phyloP scores from a whole-genome alignment of 1,140 invertebrate species.

The Scaptomyza graminum region DNA sequence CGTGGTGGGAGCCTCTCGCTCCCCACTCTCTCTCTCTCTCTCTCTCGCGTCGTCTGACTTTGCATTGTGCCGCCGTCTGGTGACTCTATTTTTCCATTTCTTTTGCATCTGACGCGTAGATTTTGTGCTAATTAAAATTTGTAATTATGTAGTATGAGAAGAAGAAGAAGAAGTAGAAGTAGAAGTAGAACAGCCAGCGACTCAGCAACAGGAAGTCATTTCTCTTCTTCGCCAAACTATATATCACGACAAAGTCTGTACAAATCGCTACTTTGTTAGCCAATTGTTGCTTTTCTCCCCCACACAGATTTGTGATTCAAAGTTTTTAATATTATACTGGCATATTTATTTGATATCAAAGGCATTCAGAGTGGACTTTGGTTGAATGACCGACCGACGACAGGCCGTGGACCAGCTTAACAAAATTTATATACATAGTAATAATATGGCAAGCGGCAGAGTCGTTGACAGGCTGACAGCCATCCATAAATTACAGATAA shows the following conservation, averaged over 20 bases:
- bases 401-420: too few relatives aligned
- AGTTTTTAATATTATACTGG: too few relatives aligned
- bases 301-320: too few relatives aligned
- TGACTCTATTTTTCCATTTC: slow-evolving; percentile 20
- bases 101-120: slow-evolving; percentile 38
- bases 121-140: slow-evolving; percentile 49
- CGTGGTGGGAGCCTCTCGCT: not conserved
- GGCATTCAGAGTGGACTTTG: too few relatives aligned
- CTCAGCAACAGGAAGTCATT: slow-evolving; percentile 30
- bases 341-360: too few relatives aligned
- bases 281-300: too few relatives aligned
- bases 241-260: not conserved
- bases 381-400: too few relatives aligned
- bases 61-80: slow-evolving; percentile 36
- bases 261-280: not conserved
- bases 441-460: too few relatives aligned
- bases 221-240: slow-evolving; percentile 22
- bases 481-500: slow-evolving; percentile 2
- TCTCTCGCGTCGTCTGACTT: not conserved
- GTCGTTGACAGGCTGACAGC: too few relatives aligned
- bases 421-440: too few relatives aligned
- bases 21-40: not conserved
- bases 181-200: slow-evolving; percentile 2
- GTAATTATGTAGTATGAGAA: slow-evolving; percentile 36
- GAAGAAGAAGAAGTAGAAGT: not conserved